Base-by-base conservation (phyloP, 2,113 vertebrate species). In the Alectura lathami region DNA sequence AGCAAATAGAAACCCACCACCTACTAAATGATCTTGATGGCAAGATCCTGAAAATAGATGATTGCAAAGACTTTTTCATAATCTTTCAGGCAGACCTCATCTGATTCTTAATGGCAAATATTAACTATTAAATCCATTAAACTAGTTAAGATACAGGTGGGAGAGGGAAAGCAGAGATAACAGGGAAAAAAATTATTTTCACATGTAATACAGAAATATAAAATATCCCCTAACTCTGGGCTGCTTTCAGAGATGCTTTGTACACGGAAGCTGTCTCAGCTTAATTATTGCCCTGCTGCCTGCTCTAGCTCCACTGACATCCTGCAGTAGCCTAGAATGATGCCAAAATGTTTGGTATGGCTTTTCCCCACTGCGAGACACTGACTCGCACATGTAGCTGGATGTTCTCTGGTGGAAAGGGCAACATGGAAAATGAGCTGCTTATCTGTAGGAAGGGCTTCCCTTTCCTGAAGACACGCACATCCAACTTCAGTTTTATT, bases 281-380 rank as follows among this genome's bases (percentile, higher is more conserved):
- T 26, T 3, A 0, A 9, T 13, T 16, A 9, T 67, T 83, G 32
- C 56, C 50, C 60, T 60, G 48, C 66, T 74, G 78, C 36, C 59
- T 50, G 30, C 29, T 13, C 13, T 0, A 22, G n/a, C 43, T 62
- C 64, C 6, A 11, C 23, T 32, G 45, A 67, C 26, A 84, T 21
- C 45, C 68, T 3, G 0, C 6, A 15, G 26, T 43, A 64, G 32
- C 27, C 74, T 7, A 0, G 12, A 62, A 62, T 0, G 3, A 48
- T 45, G 27, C 42, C 62, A 45, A 47, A 83, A 62, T 7, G 6
- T 9, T 3, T 43, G n/a, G 17, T 23, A 57, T 24, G 10, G 11
- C 38, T 63, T 42, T 57, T 63, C 18, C 50, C 38, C 34, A 17
- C 57, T 22, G 20, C 57, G 83, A 72, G 42, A 43, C 36, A 81